Base-by-base conservation (phyloP, 2,888 invertebrate species). In the Bugula neritina region DNA sequence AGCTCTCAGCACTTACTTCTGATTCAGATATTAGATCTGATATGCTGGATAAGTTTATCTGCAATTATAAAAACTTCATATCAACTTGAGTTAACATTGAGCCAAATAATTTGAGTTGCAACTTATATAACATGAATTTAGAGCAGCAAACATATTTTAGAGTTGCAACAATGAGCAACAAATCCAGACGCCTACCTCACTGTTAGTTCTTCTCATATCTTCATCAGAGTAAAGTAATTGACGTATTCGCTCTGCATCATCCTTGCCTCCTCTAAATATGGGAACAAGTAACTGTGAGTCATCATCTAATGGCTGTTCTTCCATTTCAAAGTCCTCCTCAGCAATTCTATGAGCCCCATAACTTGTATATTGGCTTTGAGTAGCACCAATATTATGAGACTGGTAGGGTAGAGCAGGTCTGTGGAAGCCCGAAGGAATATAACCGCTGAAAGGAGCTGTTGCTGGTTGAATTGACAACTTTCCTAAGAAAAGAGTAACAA, bases 1-100 rank as follows among this genome's bases (percentile, higher is more conserved):
- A 63, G 63, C 63, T 63, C 63, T 31, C 63, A 25, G 25, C 63
- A 63, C 63, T 63, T 31, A 63, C 63, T 31, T 63, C 63, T 25
- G 63, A 63, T 31, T 27, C 27, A 2, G 63, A 13, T 29, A 27
- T 27, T 31, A 63, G 34, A 27, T 63, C 63, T 13, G 63, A 63
- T 29, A 63, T 63, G 27, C 31, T 63, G 10, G 63, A 63, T n/a
- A 63, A 31, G 63, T 27, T 63, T 31, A 63, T 63, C 63, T 63
- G 63, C 5, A 63, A 63, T 5, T 13, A 55, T 17, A 55, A n/a
- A n/a, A n/a, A n/a, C n/a, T n/a, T n/a, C n/a, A n/a, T n/a, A n/a
- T n/a, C n/a, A n/a, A n/a, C n/a, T n/a, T n/a, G n/a, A n/a, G n/a
- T n/a, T n/a, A n/a, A n/a, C n/a, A n/a, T n/a, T n/a, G n/a, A n/a